Base-by-base conservation (phyloP, 1,140 invertebrate genomes). In the Asbolus verrucosus region DNA sequence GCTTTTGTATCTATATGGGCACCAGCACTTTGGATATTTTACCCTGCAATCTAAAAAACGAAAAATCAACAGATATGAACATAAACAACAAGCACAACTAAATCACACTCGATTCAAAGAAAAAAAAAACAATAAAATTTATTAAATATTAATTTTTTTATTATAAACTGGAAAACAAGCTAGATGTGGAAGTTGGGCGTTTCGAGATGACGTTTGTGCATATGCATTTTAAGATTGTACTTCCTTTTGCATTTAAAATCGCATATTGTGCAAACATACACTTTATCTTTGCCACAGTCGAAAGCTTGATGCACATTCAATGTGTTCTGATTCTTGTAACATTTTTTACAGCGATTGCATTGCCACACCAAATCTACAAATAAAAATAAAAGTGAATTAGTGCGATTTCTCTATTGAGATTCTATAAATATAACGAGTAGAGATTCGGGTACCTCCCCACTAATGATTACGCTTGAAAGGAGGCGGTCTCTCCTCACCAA, bases 241-340 rank as follows among this genome's bases (percentile, higher is more conserved):
- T 54, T 54, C 31, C 71, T 27, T 50, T 73, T 73, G 50, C 59
- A 73, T 14, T 43, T 59, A 27, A 50, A 62, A 67, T 84, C 74
- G 73, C 85, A 73, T 59, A 83, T 81, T 3, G 80, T 81, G 72
- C 83, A 84, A 16, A 79, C 76, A 61, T 83, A 83, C 79, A 82
- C 81, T 1, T 82, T 82, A 54, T 83, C 80, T 69, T 84, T 84
- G 14, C 83, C 83, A 66, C 83, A 85, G 68, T 85, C 83, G 36
- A 83, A 83, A 0, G 81, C 81, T 3, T 82, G 75, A 50, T 85
- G 83, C 36, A 82, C 76, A 65, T 82, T 78, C 67, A 84, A 82
- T 2, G 82, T 84, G 65, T 83, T 84, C 75, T 82, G 82, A 70
- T 84, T 83, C 43, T 70, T 73, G 61, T 75, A 75, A 6, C 33